These are phyloP conservation scores for Indicator indicator DNA, from an alignment of 2,113 vertebrate genomes.

Conservation along the genomic window DNA sequence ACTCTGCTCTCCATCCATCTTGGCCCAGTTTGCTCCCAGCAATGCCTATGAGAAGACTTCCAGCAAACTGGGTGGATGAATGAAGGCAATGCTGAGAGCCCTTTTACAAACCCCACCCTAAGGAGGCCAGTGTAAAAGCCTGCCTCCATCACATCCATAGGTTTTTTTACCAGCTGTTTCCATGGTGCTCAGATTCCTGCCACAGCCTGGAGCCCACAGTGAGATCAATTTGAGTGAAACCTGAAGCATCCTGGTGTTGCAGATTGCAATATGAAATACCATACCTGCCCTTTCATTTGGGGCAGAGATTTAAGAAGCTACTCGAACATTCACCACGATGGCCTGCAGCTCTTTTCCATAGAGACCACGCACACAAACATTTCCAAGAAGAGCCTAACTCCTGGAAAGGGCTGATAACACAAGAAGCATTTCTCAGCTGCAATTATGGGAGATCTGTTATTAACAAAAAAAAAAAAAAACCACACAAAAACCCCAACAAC, in stretches of 20 bases:
- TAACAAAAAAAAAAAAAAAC: too few relatives aligned
- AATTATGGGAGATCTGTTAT: not conserved
- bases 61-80: not conserved
- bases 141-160: not conserved
- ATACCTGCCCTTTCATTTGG: conserved; percentile 12
- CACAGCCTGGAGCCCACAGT: not conserved
- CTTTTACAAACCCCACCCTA: not conserved
- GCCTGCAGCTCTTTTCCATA: not conserved
- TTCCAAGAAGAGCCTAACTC: not conserved
- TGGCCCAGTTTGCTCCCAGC: not conserved
- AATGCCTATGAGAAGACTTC: not conserved
- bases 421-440: conserved; percentile 10
- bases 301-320: conserved; percentile 4
- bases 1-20: too few relatives aligned
- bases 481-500: too few relatives aligned
- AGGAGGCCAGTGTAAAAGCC: not conserved
- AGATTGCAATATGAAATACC: not conserved
- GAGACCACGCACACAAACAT: not conserved
- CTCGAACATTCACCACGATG: conserved; percentile 2
- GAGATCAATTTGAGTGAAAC: not conserved
- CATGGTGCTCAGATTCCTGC: not conserved
- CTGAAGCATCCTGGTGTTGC: not conserved
- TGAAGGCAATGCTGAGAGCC: not conserved
- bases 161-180: conserved; percentile 3
- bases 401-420: conserved; percentile 28